Conservation (phyloP, 2,113 vertebrate genomes). For the Oryzias woworae region DNA sequence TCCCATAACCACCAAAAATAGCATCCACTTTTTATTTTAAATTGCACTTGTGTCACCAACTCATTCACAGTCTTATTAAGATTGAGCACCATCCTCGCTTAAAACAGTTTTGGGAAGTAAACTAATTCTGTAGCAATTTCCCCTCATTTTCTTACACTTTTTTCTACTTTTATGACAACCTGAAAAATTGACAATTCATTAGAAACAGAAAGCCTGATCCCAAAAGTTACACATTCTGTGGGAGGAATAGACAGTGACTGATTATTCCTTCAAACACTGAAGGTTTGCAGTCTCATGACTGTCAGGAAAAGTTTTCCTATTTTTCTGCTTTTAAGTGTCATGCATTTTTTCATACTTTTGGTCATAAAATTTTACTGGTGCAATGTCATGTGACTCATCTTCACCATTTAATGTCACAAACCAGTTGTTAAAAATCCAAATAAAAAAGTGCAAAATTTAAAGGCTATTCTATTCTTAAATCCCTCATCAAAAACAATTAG, state of each 20-base stretch:
- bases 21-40: too few relatives aligned
- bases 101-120: not conserved
- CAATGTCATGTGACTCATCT: slow-evolving; percentile 18
- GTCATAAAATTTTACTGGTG: not conserved
- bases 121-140: not conserved
- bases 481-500: too few relatives aligned
- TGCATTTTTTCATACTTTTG: not conserved
- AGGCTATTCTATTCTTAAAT: too few relatives aligned
- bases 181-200: not conserved
- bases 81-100: slow-evolving; percentile 26
- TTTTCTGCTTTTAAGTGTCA: not conserved
- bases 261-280: not conserved
- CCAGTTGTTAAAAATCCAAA: too few relatives aligned
- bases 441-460: too few relatives aligned
- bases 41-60: too few relatives aligned
- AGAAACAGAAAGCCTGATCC: not conserved
- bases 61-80: slow-evolving; percentile 7
- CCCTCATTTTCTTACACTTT: too few relatives aligned
- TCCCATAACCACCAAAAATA: slow-evolving; percentile 55
- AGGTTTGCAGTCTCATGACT: slow-evolving; percentile 25
- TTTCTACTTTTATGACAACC: not conserved
- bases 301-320: not conserved
- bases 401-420: too few relatives aligned
- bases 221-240: not conserved
- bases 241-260: slow-evolving; percentile 2